Evolutionary conservation across 2,113 vertebrate genomes (phyloP), one percentile per base, ranked within the genome.

Genomic region (Rhineura floridana): DNA sequence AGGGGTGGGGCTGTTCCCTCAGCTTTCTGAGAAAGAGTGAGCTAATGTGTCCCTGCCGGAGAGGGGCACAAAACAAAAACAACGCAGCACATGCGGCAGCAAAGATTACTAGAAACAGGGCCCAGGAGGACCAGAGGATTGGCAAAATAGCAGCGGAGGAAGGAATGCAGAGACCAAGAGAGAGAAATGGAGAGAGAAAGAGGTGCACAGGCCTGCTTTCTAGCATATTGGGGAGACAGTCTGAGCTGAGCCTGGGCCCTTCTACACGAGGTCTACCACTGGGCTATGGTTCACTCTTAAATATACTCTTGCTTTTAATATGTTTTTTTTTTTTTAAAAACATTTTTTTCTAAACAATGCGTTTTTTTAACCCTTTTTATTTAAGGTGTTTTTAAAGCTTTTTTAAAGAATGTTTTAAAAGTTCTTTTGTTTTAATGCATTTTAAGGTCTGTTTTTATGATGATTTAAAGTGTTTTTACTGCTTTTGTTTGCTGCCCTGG

Each of bases 1-100:
- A 76, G 78, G 79, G 84, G 88, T 11, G 88, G 84, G 63, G 84
- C 88, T 86, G 84, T 90, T 86, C 88, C 88, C 88, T 69, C 46
- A 77, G 84, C 46, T 77, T 90, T 90, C 88, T 86, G 72, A 86
- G 88, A 90, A 90, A 90, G 62, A 8, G 69, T 46, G 84, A 77
- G 42, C 72, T 77, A 52, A 86, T 82, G 59, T 82, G 84, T 90
- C 70, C 84, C 78, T 17, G 76, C 70, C 33, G 36, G 46, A 75
- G 59, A 44, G 78, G 77, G 70, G 78, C 84, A 44, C 59, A 76
- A 75, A 42, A 67, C 78, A 86, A 76, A 85, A 90, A 90, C 84
- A 90, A 59, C 78, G 7, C 21, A 44, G 79, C n/a, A 3, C 67
- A 67, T 36, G 78, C 67, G 3, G 76, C 25, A 7, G 39, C 39